These are phyloP conservation scores for Sprattus sprattus DNA, from an alignment of 2,113 vertebrate species.

Conservation along the genomic window DNA sequence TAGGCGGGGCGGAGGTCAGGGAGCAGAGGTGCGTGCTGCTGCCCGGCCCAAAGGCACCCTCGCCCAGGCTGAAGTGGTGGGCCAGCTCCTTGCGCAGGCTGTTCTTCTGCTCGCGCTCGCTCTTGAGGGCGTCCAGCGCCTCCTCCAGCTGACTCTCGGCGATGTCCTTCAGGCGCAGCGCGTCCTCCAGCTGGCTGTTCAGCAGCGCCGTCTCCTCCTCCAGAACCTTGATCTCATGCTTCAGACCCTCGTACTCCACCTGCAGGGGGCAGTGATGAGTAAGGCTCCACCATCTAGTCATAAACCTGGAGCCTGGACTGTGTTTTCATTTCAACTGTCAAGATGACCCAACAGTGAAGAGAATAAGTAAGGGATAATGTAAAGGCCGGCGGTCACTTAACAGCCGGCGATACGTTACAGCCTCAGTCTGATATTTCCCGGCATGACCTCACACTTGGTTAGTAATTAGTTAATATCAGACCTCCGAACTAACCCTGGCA, in stretches of 20 bases:
- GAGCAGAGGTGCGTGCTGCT: slow-evolving; percentile 76
- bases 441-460: no score
- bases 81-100: slow-evolving; percentile 88
- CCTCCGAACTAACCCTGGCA: no score
- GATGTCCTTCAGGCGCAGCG: slow-evolving; percentile 90
- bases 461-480: no score
- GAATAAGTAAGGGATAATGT: not conserved
- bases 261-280: slow-evolving; percentile 51
- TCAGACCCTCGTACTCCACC: slow-evolving; percentile 98
- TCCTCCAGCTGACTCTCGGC: slow-evolving; percentile 91
- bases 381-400: no score
- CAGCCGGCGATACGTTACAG: no score
- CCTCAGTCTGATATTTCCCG: no score
- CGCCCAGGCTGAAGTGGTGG: slow-evolving; percentile 88
- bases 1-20: slow-evolving; percentile 80
- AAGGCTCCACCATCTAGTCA: not conserved
- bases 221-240: slow-evolving; percentile 95
- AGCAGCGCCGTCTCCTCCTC: slow-evolving; percentile 91
- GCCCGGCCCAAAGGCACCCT: slow-evolving; percentile 78
- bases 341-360: not conserved
- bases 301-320: not conserved
- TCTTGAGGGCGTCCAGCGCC: slow-evolving; percentile 90
- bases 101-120: slow-evolving; percentile 93
- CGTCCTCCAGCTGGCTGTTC: slow-evolving; percentile 92
- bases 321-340: not conserved